Conservation (phyloP, 2,113 vertebrate species). For the Pseudorectes ferrugineus region DNA sequence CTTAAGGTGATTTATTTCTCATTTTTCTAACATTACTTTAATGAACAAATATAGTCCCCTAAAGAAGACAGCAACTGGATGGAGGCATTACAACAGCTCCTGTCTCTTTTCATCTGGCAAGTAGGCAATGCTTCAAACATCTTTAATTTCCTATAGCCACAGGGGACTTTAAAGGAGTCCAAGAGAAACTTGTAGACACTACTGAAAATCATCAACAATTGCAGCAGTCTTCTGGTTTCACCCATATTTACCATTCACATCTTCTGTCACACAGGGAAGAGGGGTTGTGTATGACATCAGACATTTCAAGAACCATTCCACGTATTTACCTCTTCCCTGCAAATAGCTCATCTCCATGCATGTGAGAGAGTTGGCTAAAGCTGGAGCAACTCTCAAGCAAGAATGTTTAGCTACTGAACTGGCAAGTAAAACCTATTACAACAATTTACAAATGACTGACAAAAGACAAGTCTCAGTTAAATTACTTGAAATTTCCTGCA, state of each 20-base stretch:
- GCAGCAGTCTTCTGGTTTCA: background rate
- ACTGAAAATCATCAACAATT: background rate
- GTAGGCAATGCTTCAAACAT: background rate
- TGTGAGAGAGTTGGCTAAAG: background rate
- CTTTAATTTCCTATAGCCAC: background rate
- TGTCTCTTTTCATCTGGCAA: background rate
- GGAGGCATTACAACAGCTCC: background rate
- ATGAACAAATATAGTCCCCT: background rate
- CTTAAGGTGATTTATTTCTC: background rate
- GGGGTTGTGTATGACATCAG: no score
- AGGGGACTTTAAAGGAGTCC: background rate
- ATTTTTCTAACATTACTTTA: background rate
- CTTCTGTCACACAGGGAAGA: background rate
- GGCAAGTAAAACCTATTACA: background rate
- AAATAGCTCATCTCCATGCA: background rate
- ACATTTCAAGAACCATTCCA: background rate
- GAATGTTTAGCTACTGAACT: background rate
- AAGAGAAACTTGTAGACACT: background rate
- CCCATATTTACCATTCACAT: background rate
- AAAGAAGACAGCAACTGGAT: background rate
- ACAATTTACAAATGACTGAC: background rate
- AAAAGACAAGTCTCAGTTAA: background rate
- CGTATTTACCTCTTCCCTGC: background rate
- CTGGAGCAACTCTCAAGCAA: background rate
- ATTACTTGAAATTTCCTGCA: background rate